Evolutionary conservation across 2,888 invertebrate genomes (phyloP).

Genomic region (Nasonovia ribisnigri): DNA sequence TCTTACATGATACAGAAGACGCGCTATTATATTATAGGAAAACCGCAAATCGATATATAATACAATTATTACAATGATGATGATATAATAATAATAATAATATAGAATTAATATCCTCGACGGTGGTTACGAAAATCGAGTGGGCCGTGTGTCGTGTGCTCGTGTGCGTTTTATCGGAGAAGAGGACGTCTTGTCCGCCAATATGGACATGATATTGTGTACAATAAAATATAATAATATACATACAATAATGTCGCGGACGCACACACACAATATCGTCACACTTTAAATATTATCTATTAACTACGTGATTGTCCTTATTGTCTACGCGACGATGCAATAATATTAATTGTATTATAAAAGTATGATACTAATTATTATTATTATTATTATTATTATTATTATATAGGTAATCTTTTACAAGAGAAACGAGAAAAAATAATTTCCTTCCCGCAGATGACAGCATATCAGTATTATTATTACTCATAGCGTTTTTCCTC

Average conservation of each 20-base stretch:
- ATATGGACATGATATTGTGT: constrained; percentile 41
- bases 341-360: neutral
- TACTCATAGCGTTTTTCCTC: neutral
- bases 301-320: neutral
- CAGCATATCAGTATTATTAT: neutral
- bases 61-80: neutral
- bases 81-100: neutral
- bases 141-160: constrained; percentile 28
- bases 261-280: neutral
- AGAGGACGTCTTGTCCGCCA: constrained; percentile 47
- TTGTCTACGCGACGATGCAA: neutral
- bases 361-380: neutral
- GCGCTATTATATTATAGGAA: neutral
- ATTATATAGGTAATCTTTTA: neutral
- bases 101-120: neutral
- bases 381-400: too few relatives aligned
- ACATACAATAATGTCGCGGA: neutral
- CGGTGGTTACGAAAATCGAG: constrained; percentile 29
- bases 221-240: neutral
- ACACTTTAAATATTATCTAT: neutral
- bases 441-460: neutral
- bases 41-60: neutral
- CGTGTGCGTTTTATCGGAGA: constrained; percentile 19
- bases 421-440: neutral
- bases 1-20: neutral